Evolutionary conservation across 2,888 invertebrate species (phyloP), one percentile per base, ranked within the genome.

Genomic region (Drosophila helvetica): DNA sequence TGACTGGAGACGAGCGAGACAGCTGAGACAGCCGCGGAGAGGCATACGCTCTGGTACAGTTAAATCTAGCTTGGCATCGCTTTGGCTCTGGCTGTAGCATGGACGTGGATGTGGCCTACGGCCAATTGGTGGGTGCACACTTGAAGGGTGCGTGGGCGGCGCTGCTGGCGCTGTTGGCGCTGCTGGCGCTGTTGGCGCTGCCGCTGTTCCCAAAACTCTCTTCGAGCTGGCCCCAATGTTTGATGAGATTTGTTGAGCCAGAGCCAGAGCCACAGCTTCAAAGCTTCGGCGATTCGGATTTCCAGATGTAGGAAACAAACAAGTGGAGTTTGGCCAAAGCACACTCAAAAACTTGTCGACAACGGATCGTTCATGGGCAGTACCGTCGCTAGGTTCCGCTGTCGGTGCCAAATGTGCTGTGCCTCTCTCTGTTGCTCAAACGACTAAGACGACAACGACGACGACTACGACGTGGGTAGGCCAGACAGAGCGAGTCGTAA

Each of bases 401-500:
- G 58, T 54, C 52, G 56, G 61, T 70, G 54, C 51, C 74, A 65
- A 56, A 53, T 57, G 56, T 67, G 66, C 57, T 86, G 71, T 84
- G 70, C 73, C 80, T 82, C 80, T 72, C 69, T 61, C 61, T 78
- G 75, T 85, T 85, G 79, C 81, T 82, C 86, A 87, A 82, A 73
- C 64, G 57, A 73, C 56, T 73, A 71, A 48, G 67, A 48, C 51
- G 51, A 19, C 22, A 5, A 68, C 64, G 53, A 53, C 63, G 78
- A 76, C 64, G 58, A 78, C 83, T 68, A 69, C 60, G 85, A 82
- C 82, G 82, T 87, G 82, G 86, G 88, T 70, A 87, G 88, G 63
- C 68, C 74, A 66, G 71, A 69, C 69, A 58, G 54, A 74, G 72
- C 82, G 75, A 79, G 80, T 88, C 88, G 86, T 86, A 83, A 83